These are phyloP conservation scores for Chrysolina oricalcia DNA, from an alignment of 2,888 invertebrate species.

Conservation along the genomic window DNA sequence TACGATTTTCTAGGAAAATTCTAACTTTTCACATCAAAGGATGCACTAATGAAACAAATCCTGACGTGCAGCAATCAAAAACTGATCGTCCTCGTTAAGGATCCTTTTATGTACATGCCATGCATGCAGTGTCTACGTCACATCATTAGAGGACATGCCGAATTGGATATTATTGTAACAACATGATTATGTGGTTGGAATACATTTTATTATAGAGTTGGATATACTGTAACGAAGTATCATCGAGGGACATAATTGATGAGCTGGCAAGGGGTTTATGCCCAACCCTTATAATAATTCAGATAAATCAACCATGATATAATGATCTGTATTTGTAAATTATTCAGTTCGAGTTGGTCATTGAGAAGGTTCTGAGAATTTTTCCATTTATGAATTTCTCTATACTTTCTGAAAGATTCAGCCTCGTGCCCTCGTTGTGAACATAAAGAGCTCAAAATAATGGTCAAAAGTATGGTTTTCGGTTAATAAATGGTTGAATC, in stretches of 20 bases:
- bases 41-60: neutral
- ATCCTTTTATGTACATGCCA: neutral
- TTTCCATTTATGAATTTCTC: too few relatives aligned
- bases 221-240: neutral
- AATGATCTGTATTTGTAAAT: too few relatives aligned
- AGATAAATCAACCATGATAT: too few relatives aligned
- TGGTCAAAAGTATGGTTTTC: too few relatives aligned
- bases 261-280: neutral
- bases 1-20: neutral
- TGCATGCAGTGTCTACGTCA: neutral
- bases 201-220: neutral
- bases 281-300: conserved; percentile 1
- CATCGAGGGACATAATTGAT: neutral
- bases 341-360: too few relatives aligned
- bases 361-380: too few relatives aligned
- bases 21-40: conserved; percentile 9
- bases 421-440: too few relatives aligned
- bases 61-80: neutral
- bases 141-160: neutral
- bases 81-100: neutral
- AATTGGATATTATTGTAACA: neutral
- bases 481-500: too few relatives aligned
- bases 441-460: too few relatives aligned
- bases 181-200: neutral
- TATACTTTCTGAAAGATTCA: too few relatives aligned